Evolutionary conservation across 1,140 invertebrate species (phyloP).

Genomic region (Ericerus pela): DNA sequence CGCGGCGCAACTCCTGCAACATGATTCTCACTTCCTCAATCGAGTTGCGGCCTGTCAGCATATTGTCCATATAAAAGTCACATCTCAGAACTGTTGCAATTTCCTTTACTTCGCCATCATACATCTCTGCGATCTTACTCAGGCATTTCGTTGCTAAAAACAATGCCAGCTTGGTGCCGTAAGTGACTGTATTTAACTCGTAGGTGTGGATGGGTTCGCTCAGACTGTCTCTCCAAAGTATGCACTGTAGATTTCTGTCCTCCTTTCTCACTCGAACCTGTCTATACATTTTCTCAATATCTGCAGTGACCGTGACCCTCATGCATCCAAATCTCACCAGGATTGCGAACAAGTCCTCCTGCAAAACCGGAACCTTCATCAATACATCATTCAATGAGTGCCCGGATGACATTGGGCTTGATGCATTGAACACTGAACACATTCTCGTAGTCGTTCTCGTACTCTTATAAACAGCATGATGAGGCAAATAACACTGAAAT

Average conservation of each 20-base stretch:
- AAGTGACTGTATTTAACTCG: constrained; percentile 26
- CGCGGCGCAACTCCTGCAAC: not conserved
- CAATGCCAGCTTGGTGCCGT: constrained; percentile 26
- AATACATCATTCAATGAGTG: constrained; percentile 23
- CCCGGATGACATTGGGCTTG: constrained; percentile 20
- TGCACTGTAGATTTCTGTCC: constrained; percentile 26
- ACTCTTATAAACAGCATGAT: not conserved
- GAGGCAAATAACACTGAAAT: constrained; percentile 19
- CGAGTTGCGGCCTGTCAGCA: not conserved
- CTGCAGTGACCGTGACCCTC: constrained; percentile 21
- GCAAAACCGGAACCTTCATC: constrained; percentile 26
- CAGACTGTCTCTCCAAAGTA: constrained; percentile 27
- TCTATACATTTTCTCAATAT: constrained; percentile 1
- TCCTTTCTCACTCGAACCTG: constrained; percentile 19
- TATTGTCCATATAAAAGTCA: too few species aligned
- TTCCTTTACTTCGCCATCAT: not conserved
- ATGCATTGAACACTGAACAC: constrained; percentile 29
- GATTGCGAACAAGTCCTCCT: constrained; percentile 29
- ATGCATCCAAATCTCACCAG: constrained; percentile 27
- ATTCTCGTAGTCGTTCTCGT: not conserved
- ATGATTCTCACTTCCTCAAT: not conserved
- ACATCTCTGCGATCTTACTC: not conserved
- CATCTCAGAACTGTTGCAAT: too few species aligned
- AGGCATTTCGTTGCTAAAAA: constrained; percentile 28
- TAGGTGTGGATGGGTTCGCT: constrained; percentile 25